Evolutionary conservation across 1,140 invertebrate genomes (phyloP).

Genomic region (Scaptomyza montana): DNA sequence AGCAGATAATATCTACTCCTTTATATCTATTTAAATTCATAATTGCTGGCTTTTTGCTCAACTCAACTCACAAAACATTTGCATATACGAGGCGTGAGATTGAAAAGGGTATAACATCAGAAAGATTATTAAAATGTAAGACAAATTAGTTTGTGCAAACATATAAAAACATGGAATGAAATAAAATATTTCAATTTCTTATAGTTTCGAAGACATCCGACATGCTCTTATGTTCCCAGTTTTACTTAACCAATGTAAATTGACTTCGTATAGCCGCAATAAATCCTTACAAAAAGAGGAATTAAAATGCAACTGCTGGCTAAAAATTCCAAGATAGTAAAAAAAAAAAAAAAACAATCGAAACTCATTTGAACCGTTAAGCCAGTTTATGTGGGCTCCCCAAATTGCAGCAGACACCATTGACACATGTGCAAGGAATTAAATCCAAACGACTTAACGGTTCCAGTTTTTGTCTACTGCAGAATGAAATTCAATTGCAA

Average conservation of each 20-base stretch:
- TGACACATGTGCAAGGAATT: slow-evolving; percentile 27
- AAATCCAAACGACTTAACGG: slow-evolving; percentile 18
- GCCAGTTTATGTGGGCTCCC: neutral
- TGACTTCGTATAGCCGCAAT: too few relatives aligned
- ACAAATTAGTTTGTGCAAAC: neutral
- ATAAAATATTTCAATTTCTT: neutral
- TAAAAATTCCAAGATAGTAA: too few relatives aligned
- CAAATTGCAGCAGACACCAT: slow-evolving; percentile 12
- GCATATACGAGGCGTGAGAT: slow-evolving; percentile 24
- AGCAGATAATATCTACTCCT: slow-evolving; percentile 1
- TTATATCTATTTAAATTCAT: neutral
- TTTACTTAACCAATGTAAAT: too few relatives aligned
- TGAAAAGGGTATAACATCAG: slow-evolving; percentile 17
- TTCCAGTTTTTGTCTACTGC: neutral
- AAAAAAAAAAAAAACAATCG: neutral
- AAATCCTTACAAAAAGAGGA: neutral
- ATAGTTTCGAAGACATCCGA: too few relatives aligned
- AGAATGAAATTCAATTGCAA: slow-evolving; percentile 72
- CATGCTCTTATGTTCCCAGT: too few relatives aligned
- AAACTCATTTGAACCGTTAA: slow-evolving; percentile 1
- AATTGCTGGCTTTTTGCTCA: neutral
- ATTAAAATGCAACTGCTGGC: neutral
- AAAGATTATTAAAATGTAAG: neutral
- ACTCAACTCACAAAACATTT: slow-evolving; percentile 17
- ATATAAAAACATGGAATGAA: neutral